Evolutionary conservation across 2,797 vertebrate species (phyloP), one percentile per base, ranked within the genome.

Genomic region (Remorina albescens): DNA sequence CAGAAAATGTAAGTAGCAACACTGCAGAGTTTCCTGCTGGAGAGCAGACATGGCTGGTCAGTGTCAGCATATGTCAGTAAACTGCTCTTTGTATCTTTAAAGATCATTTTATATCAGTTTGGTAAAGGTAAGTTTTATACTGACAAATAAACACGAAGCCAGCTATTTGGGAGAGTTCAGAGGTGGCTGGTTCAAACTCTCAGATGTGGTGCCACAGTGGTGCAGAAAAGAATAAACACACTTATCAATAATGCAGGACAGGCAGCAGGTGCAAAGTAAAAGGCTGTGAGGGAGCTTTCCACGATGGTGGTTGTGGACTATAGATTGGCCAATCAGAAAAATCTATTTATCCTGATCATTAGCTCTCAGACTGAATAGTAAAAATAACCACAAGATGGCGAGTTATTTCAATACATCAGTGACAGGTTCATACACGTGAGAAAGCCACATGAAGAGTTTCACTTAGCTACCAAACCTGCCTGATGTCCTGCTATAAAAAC

Each of bases 201-300:
- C 6, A 21, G 46, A 28, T 30, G 7, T 65, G 51, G 59, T 50
- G 50, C 30, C 37, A 59, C 50, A 26, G 6, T 21, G n/a, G 9
- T 28, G 37, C 13, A 36, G 25, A 71, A 71, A 54, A 56, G 49
- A 64, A 66, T 2, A 13, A 50, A 12, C 21, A 50, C 41, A 66
- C 11, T 41, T 8, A 59, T 79, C 19, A 85, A 81, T 75, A 83
- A 81, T 85, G 23, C 67, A 80, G 2, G 18, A 65, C 44, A 51
- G 54, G 60, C 67, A 76, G 67, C 67, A 77, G 84, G 64, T 60
- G 74, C 71, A 73, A 56, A 72, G 76, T 58, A 74, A 80, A 78
- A 78, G 62, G 46, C 26, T 12, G n/a, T 1, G 1, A 62, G 55
- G 21, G 5, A 9, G 21, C 56, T 36, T 36, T 42, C 21, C 30